Evolutionary conservation across 2,888 invertebrate species (phyloP), one percentile per base, ranked within the genome.

Genomic region (Parelbella ahira): DNA sequence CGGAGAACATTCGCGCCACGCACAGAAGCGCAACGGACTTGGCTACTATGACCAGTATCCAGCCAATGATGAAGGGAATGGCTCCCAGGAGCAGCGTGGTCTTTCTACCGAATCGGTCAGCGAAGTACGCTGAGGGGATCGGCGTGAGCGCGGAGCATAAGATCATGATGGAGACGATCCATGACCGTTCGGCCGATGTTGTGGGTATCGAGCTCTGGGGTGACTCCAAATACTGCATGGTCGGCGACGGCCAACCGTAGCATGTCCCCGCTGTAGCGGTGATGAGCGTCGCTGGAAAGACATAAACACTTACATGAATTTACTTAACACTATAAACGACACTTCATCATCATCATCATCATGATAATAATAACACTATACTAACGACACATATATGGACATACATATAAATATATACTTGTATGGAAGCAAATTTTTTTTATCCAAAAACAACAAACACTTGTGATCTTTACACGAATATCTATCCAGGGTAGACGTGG

Each of bases 21-120:
- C 91, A 90, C n/a, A 92, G 77, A 29, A 89, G 60, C 24, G 83
- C 69, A 1, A 90, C 88, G 2, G 86, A 88, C 36, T 84, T 78
- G 13, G 91, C 91, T 19, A 88, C 70, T 48, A 91, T 90, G 52
- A 92, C 87, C 52, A 92, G 71, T 19, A 91, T 63, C 92, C 92
- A 93, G 46, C 91, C 89, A 21, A 89, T 34, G 49, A 90, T 89
- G 56, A 91, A 89, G 0, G 92, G 91, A 3, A 91, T 56, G 0
- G 90, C 89, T 6, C 91, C 84, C 20, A 90, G 65, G 6, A 92
- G 76, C 1, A 92, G 78, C n/a, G 91, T 89, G 6, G 82, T 88
- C 62, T 92, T 92, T n/a, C 93, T 84, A n/a, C 93, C 93, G 45
- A 91, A 84, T 47, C 83, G 77, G 63, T 92, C 91, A 30, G 91